phyloP scores from a whole-genome alignment of 2,797 vertebrate genomes.

The Aselliscus stoliczkanus region DNA sequence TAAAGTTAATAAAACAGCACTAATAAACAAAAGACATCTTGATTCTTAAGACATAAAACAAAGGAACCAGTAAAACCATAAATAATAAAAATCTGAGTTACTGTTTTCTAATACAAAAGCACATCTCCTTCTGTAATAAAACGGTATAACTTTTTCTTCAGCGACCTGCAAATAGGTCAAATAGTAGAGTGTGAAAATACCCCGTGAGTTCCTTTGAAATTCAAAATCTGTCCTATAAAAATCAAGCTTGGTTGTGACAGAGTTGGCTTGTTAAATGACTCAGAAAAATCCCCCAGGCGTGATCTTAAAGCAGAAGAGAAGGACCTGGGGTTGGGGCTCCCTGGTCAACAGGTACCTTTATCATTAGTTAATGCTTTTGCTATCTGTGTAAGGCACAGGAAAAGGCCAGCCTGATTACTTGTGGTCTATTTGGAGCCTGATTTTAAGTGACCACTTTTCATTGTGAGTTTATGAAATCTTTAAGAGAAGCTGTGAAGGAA shows the following conservation, averaged over 20 bases:
- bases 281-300: not conserved
- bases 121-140: not conserved
- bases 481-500: conserved; percentile 43
- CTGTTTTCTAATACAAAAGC: not conserved
- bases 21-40: not conserved
- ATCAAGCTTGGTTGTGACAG: not conserved
- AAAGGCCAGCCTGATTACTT: conserved; percentile 19
- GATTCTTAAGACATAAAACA: not conserved
- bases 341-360: not conserved
- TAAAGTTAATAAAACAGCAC: not conserved
- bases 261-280: not conserved
- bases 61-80: not conserved
- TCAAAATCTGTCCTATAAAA: not conserved
- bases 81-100: not conserved
- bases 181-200: not conserved
- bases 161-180: not conserved
- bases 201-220: not conserved
- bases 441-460: conserved; percentile 60
- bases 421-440: not conserved
- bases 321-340: not conserved
- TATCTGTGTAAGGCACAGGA: not conserved
- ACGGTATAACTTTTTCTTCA: not conserved
- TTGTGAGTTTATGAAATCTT: conserved; percentile 56
- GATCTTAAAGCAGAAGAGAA: not conserved
- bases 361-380: not conserved